phyloP scores from a whole-genome alignment of 2,113 vertebrate genomes.

The Camelus bactrianus region DNA sequence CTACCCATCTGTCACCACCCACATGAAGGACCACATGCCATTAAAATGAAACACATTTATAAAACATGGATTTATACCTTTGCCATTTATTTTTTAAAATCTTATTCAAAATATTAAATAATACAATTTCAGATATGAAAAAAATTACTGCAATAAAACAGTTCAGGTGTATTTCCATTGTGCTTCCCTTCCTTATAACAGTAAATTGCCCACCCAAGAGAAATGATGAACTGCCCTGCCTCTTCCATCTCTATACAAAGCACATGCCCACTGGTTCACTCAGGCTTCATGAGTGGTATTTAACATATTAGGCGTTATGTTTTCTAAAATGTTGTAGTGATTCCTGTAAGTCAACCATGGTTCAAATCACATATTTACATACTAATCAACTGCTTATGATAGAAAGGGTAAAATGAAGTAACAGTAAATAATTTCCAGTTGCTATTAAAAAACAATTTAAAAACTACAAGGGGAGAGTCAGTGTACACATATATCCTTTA shows the following conservation, averaged over 20 bases:
- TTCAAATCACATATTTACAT: conserved; percentile 84
- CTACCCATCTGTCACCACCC: not conserved
- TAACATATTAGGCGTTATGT: not conserved
- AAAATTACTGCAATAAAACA: conserved; percentile 85
- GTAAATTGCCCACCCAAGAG: conserved; percentile 37
- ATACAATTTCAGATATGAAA: conserved; percentile 87
- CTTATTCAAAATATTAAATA: conserved; percentile 89
- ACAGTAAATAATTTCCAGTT: conserved; percentile 82
- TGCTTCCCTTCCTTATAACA: conserved; percentile 77
- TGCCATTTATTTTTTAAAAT: conserved; percentile 88
- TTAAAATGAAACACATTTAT: conserved; percentile 37
- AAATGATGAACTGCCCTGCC: not conserved
- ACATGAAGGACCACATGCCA: not conserved
- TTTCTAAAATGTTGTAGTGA: conserved; percentile 43
- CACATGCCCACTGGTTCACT: conserved; percentile 36
- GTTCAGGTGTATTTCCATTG: conserved; percentile 71
- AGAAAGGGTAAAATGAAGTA: conserved; percentile 81
- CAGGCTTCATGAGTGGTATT: not conserved
- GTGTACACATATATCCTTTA: conserved; percentile 53
- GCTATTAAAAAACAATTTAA: conserved; percentile 73
- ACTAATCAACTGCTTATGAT: conserved; percentile 74
- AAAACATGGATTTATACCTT: conserved; percentile 71
- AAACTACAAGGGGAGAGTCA: conserved; percentile 72
- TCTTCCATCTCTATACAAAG: not conserved
- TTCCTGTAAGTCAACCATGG: conserved; percentile 69